Base-by-base conservation (phyloP, 2,888 invertebrate species). In the Agrochola macilenta region DNA sequence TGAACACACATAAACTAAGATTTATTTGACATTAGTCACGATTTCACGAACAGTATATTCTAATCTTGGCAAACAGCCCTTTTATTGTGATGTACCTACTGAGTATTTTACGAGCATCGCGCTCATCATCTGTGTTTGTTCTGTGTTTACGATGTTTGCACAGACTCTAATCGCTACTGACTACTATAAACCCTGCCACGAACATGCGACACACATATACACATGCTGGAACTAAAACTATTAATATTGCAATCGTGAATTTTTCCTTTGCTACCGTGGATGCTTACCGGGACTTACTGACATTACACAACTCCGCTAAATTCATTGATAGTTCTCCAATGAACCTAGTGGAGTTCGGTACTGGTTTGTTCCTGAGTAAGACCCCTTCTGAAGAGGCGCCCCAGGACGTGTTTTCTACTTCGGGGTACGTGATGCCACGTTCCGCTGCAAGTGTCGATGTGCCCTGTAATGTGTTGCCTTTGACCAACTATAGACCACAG, bases 331-430 rank as follows among this genome's bases (percentile, higher is more conserved):
- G 98, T 97, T 99, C 99, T 93, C 99, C 99, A 93, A 98, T 99
- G 97, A 98, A 98, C 97, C 97, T 99, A 97, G 99, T 99, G 96
- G 99, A 99, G 97, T 98, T 99, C 97, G 99, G 99, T 96, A 98
- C 99, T 93, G 99, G 99, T 96, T 97, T 99, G 95, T 99, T 99
- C 97, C 97, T 98, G 96, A 98, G 98, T 97, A 98, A 98, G 97
- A 99, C 98, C 93, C 98, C 98, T 93, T 98, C 98, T 95, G 99
- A 99, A 97, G 98, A 98, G 97, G 98, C 98, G 94, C 98, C 96
- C 97, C 98, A 94, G 93, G 97, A 96, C 97, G 97, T 94, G 97
- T 97, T 96, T 96, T 97, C 95, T 95, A 95, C 95, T 96, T 96
- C 97, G 97, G 96, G 97, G 97, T 97, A 97, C 97, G 97, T 97